Evolutionary conservation across 2,113 vertebrate genomes (phyloP).

Genomic region (Nothoprocta pentlandii): DNA sequence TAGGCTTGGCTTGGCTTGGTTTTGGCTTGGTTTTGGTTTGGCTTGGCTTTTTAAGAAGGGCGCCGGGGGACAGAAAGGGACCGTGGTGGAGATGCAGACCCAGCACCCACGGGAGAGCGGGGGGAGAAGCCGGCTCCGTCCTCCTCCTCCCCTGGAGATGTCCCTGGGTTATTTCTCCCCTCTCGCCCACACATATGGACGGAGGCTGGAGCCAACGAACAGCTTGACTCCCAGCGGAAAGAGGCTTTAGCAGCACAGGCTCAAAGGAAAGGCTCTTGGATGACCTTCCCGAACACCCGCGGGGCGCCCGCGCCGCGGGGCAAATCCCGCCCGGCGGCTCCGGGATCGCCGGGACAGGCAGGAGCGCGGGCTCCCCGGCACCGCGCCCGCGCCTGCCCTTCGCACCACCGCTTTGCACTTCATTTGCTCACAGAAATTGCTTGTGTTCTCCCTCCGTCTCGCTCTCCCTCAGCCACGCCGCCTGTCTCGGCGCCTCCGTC

Average conservation of each 20-base stretch:
- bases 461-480: neutral
- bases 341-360: neutral
- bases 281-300: neutral
- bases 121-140: conserved; percentile 41
- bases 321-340: neutral
- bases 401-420: neutral
- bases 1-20: too few species aligned
- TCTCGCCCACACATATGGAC: neutral
- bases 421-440: neutral
- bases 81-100: neutral
- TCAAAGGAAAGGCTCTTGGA: neutral
- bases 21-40: too few species aligned
- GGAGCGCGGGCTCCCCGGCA: neutral
- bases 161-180: neutral
- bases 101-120: neutral
- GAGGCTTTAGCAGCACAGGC: neutral
- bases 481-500: neutral
- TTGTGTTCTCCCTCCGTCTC: neutral
- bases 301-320: neutral
- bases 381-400: neutral
- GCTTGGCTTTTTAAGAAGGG: too few species aligned
- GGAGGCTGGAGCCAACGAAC: neutral
- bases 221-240: neutral
- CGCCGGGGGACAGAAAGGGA: neutral
- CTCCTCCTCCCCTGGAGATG: conserved; percentile 6